Evolutionary conservation across 2,888 invertebrate genomes (phyloP).

Genomic region (Sarcophaga variegata): DNA sequence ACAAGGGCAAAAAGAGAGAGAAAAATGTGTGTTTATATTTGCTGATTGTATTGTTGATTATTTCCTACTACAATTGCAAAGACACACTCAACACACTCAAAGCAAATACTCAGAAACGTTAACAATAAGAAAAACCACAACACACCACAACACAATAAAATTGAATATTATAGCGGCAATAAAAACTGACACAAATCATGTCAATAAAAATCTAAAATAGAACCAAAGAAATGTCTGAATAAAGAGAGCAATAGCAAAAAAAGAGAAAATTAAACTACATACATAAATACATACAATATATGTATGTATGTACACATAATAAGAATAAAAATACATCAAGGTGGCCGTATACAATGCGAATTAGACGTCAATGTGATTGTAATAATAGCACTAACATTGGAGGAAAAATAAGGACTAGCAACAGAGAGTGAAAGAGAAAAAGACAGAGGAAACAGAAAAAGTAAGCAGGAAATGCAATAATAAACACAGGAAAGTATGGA

Average conservation of each 20-base stretch:
- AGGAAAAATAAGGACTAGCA: no score
- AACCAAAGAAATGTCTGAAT: neutral
- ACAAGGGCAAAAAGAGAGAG: neutral
- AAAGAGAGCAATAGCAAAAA: neutral
- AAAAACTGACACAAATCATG: conserved; percentile 67
- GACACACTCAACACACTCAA: neutral
- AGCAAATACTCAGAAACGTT: neutral
- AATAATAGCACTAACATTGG: no score
- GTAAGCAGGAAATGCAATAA: no score
- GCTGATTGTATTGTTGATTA: conserved; percentile 53
- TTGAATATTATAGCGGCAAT: conserved; percentile 47
- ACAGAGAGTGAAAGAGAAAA: no score
- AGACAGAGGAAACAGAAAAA: no score
- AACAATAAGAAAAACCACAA: neutral
- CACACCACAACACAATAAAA: conserved; percentile 10
- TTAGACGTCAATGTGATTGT: no score
- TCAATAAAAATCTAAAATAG: conserved; percentile 43
- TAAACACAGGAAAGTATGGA: no score
- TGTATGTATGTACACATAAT: neutral
- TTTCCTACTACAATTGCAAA: conserved; percentile 19
- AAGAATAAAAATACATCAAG: neutral
- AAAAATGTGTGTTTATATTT: conserved; percentile 36
- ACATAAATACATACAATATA: neutral
- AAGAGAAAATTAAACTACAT: conserved; percentile 21
- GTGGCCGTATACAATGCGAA: no score